phyloP scores from a whole-genome alignment of 1,140 invertebrate species.

The Saccostrea echinata region DNA sequence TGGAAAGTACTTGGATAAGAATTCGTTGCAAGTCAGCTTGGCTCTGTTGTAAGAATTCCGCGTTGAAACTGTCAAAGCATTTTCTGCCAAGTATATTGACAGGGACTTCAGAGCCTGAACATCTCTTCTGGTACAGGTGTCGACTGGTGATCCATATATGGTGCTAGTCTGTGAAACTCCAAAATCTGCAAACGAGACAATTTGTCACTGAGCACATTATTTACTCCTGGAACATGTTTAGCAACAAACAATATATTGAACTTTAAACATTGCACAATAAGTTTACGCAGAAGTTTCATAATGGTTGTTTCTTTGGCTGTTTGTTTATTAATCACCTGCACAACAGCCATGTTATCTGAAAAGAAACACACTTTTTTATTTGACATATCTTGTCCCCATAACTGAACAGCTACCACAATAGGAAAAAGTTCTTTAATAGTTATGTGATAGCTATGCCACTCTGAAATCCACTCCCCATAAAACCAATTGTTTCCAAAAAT shows the following conservation, averaged over 20 bases:
- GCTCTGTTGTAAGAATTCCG: too few relatives aligned
- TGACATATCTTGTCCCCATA: background rate
- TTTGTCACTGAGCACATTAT: too few relatives aligned
- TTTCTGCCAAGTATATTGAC: too few relatives aligned
- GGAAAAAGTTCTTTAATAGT: conserved; percentile 45
- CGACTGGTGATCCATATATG: too few relatives aligned
- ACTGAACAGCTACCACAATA: conserved; percentile 40
- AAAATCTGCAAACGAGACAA: too few relatives aligned
- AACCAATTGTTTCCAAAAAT: conserved; percentile 35
- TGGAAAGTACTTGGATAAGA: too few relatives aligned
- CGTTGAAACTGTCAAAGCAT: too few relatives aligned
- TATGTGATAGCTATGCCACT: conserved; percentile 23
- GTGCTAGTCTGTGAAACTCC: too few relatives aligned
- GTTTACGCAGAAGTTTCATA: conserved; percentile 36
- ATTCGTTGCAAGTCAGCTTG: too few relatives aligned
- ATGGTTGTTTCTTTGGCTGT: background rate
- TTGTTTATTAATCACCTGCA: conserved; percentile 39
- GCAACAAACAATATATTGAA: conserved; percentile 48
- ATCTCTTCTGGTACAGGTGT: too few relatives aligned
- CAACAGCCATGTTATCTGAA: conserved; percentile 46
- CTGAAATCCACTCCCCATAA: background rate
- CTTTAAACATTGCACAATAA: conserved; percentile 22
- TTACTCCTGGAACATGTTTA: conserved; percentile 51
- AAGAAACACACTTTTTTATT: conserved; percentile 43
- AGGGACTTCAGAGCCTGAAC: too few relatives aligned